Evolutionary conservation across 2,797 vertebrate species (phyloP).

Genomic region (Mus spretus): DNA sequence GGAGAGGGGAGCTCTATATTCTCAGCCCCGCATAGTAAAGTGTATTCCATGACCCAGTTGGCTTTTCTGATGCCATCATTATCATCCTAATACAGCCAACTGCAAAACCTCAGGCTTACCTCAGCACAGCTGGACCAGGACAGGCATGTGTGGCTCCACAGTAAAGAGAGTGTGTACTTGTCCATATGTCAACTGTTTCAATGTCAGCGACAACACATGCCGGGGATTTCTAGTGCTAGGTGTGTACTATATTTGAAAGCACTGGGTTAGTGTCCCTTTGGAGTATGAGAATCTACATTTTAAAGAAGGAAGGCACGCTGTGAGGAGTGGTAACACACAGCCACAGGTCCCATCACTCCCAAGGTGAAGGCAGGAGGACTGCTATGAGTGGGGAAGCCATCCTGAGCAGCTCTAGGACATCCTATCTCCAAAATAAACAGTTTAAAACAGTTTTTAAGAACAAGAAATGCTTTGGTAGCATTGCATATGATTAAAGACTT

Average conservation of each 20-base stretch:
- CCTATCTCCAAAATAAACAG: background rate
- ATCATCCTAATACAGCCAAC: background rate
- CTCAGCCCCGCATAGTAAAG: background rate
- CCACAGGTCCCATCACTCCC: background rate
- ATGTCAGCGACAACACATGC: background rate
- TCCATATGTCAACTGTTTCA: background rate
- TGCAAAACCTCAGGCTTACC: slow-evolving; percentile 12
- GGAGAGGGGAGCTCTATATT: background rate
- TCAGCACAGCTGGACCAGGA: background rate
- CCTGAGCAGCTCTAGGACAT: background rate
- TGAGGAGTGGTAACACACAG: background rate
- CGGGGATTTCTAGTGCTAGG: background rate
- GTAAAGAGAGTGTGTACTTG: background rate
- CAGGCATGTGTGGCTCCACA: background rate
- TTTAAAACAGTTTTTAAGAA: background rate
- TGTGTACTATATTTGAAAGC: background rate
- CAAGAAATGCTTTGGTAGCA: background rate
- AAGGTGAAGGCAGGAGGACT: background rate
- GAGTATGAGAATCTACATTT: background rate
- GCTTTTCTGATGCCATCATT: slow-evolving; percentile 32
- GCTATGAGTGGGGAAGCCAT: background rate
- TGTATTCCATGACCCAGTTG: background rate
- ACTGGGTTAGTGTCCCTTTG: background rate
- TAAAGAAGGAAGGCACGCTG: background rate
- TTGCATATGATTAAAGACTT: slow-evolving; percentile 3